phyloP scores from a whole-genome alignment of 2,888 invertebrate species.

The Fragum whitleyi region DNA sequence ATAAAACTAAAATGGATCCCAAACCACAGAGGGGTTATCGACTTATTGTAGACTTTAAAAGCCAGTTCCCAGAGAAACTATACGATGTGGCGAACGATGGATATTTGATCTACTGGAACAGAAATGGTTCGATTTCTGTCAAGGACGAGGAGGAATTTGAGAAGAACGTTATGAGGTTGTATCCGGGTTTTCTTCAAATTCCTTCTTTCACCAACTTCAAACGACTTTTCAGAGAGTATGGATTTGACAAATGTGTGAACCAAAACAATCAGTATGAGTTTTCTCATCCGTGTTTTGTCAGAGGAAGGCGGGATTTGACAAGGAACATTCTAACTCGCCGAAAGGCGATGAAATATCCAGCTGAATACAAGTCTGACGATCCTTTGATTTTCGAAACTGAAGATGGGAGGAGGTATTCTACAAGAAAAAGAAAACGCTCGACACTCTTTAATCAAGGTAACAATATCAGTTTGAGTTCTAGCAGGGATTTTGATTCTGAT shows the following conservation, averaged over 20 bases:
- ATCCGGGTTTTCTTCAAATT: constrained; percentile 83
- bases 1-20: constrained; percentile 39
- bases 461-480: not conserved
- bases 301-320: constrained; percentile 69
- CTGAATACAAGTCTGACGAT: not conserved
- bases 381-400: constrained; percentile 28
- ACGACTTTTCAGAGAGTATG: constrained; percentile 82
- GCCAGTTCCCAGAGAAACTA: constrained; percentile 78
- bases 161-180: constrained; percentile 75
- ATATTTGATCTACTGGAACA: constrained; percentile 75
- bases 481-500: not conserved
- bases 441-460: constrained; percentile 28
- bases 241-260: constrained; percentile 76
- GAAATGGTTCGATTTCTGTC: constrained; percentile 70
- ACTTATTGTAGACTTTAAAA: constrained; percentile 71
- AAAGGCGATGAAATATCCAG: constrained; percentile 61
- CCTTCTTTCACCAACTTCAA: constrained; percentile 80
- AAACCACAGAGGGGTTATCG: constrained; percentile 44
- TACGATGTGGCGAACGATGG: constrained; percentile 78
- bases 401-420: constrained; percentile 44
- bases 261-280: constrained; percentile 74
- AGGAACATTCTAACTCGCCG: constrained; percentile 65
- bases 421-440: constrained; percentile 51
- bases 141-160: constrained; percentile 76
- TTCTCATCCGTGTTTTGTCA: constrained; percentile 75